phyloP scores from a whole-genome alignment of 1,140 invertebrate genomes.

The Drosophila orosa region DNA sequence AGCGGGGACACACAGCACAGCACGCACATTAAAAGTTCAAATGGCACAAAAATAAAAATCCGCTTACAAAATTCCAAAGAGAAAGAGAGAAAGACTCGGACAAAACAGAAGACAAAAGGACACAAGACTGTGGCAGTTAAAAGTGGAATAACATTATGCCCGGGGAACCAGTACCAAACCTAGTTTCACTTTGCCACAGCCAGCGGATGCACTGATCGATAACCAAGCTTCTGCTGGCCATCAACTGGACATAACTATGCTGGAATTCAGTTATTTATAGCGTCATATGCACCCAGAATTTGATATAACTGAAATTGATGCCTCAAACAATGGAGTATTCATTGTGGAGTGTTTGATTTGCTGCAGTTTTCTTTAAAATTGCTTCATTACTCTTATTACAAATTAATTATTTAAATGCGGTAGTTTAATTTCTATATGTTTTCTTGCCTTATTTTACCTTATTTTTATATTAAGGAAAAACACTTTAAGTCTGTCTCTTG shows the following conservation, averaged over 20 bases:
- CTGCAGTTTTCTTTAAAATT: too few species aligned
- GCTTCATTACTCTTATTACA: too few species aligned
- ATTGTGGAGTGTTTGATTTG: too few species aligned
- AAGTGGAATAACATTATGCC: conserved; percentile 30
- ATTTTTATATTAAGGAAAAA: too few species aligned
- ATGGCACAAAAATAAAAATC: conserved; percentile 68
- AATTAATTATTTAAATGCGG: too few species aligned
- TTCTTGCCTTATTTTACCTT: too few species aligned
- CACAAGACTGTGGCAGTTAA: conserved; percentile 45
- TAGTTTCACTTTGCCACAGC: background rate
- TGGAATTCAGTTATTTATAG: too few species aligned
- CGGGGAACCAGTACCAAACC: background rate
- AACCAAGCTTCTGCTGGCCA: background rate
- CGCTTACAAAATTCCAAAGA: conserved; percentile 69
- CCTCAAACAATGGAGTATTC: too few species aligned
- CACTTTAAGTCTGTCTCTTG: background rate
- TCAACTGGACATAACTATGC: conserved; percentile 1
- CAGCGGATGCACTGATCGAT: conserved; percentile 12
- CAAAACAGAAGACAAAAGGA: conserved; percentile 46
- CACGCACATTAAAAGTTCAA: conserved; percentile 79
- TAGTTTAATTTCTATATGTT: too few species aligned
- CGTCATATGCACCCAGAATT: too few species aligned
- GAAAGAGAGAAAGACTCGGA: background rate
- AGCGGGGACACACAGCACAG: conserved; percentile 55
- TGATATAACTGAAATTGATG: too few species aligned